Evolutionary conservation across 1,140 invertebrate genomes (phyloP).

Genomic region (Tetramorium simillimum): DNA sequence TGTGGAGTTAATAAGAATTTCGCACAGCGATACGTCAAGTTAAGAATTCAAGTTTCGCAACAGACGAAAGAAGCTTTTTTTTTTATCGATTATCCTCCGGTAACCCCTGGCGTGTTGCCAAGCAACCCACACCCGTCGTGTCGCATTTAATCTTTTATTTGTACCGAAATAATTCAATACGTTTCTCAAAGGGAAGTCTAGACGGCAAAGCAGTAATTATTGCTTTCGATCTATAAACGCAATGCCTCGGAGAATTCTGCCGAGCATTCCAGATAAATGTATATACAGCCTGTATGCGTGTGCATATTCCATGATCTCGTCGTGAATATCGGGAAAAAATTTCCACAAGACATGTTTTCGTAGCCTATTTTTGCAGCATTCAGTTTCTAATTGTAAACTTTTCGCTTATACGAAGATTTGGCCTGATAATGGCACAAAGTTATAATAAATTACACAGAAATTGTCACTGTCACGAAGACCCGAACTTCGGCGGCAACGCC

Average conservation of each 20-base stretch:
- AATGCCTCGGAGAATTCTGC: neutral
- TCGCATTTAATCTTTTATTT: conserved; percentile 27
- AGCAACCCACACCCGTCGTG: neutral
- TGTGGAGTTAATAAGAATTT: neutral
- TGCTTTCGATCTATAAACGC: conserved; percentile 21
- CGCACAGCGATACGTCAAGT: neutral
- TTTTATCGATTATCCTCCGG: conserved; percentile 18
- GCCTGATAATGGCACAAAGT: neutral
- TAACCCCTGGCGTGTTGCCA: neutral
- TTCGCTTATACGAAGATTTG: neutral
- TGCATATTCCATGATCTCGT: neutral
- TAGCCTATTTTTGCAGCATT: neutral
- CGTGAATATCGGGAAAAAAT: neutral
- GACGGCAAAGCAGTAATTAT: conserved; percentile 24
- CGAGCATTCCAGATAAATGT: conserved; percentile 14
- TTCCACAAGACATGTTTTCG: neutral
- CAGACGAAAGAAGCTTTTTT: neutral
- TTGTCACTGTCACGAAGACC: conserved; percentile 1
- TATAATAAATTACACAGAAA: neutral
- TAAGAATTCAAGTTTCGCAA: neutral
- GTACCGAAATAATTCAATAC: conserved; percentile 34
- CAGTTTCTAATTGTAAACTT: neutral
- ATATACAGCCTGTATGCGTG: neutral
- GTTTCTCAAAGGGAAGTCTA: neutral
- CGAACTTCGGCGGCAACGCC: neutral